Evolutionary conservation across 2,113 vertebrate species (phyloP), one percentile per base, ranked within the genome.

Genomic region (Sinocyclocheilus maitianheensis): DNA sequence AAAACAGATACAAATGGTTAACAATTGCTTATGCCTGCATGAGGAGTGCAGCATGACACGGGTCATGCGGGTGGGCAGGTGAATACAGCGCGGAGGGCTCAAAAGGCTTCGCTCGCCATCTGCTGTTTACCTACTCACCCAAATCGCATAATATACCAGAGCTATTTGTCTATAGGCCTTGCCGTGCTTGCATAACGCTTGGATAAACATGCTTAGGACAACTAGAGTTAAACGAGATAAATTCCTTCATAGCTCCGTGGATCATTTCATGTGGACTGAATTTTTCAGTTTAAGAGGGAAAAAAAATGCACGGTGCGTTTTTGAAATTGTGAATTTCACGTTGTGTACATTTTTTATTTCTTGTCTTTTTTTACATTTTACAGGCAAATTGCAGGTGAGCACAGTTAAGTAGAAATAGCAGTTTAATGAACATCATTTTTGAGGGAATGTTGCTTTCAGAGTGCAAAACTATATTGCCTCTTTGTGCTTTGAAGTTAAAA

Each of bases 51-150:
- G 88, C 89, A 91, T 86, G 62, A 74, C 91, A 60, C 77, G 63
- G 94, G 93, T 93, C 92, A 92, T 93, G 94, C 92, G 90, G 93
- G 93, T 94, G 91, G 93, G 94, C 91, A 91, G 93, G 90, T 88
- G 93, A 90, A 92, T 91, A 89, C 91, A 93, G 91, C 88, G 84
- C 87, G 89, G 85, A 48, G 86, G 34, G 85, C 91, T 91, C 86
- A 92, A 92, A 91, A 92, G 90, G 86, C 90, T 81, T 85, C 81
- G 87, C 90, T 83, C 85, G 84, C 94, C 94, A 94, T 94, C 94
- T 94, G 94, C 92, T 94, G 94, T 94, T 95, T 94, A 93, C 93
- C 62, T 89, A 79, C 86, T 89, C 85, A 72, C 81, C 87, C 87
- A 89, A 48, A 88, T 83, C 85, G 82, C 86, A 86, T 84, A 84